Base-by-base conservation (phyloP, 1,140 invertebrate genomes). In the Eupristina koningsbergeri region DNA sequence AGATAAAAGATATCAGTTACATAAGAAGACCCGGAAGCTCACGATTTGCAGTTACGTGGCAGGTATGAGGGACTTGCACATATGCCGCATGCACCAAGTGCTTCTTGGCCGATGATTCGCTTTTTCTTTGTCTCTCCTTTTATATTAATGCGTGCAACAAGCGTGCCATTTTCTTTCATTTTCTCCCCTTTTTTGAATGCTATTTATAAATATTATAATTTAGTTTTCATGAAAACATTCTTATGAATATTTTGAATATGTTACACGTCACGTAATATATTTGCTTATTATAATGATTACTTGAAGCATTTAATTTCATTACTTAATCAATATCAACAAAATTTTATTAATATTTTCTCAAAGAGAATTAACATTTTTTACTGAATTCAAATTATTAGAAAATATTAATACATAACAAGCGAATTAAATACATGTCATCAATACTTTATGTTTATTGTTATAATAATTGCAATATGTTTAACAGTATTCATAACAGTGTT, bases 21-120 rank as follows among this genome's bases (percentile, higher is more conserved):
- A 77, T 73, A 19, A 41, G 82, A 83, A 88, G 88, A 90, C 86
- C 86, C 88, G 89, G 89, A 90, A 90, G 86, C 80, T 78, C 86
- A 88, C 86, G 85, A 90, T 88, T 86, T 90, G 89, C 89, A 90
- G 89, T 90, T 90, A 90, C 75, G 74, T 84, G 85, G 82, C 83
- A 88, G 85, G 85, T 86, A 84, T 75, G 69, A 82, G 73, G 31
- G 58, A 50, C 74, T 81, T 69, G 83, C 63, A 64, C 86, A 81
- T 84, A 85, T 73, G 85, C 85, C 69, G 69, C 61, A 69, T n/a
- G 45, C 0, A 61, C 58, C 64, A 78, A 64, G 61, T 77, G 15
- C 61, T 61, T 39, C 75, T 39, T 61, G 50, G n/a, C 39, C 39
- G 15, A 45, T 8, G n/a, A 29, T 36, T 79, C 7, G n/a, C 31